Base-by-base conservation (phyloP, 1,140 invertebrate genomes). In the Cataglyphis hispanica region DNA sequence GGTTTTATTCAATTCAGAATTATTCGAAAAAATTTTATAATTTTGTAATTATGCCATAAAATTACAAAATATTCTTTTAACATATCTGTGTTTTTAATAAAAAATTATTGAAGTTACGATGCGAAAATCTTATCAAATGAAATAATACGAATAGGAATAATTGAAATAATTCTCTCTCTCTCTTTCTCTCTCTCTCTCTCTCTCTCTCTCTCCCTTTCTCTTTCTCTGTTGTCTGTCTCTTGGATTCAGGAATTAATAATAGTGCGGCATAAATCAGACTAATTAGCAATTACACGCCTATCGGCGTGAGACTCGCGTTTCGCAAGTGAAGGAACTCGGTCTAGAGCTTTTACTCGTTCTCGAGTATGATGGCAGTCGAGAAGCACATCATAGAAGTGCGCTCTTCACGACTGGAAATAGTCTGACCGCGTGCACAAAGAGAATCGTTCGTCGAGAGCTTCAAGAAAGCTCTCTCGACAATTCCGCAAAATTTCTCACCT, bases 341-440 rank as follows among this genome's bases (percentile, higher is more conserved):
- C 10, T 3, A 16, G 4, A 50, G 46, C 22, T 46, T 46, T 67
- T 37, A 40, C 66, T 67, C 37, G 3, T 40, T 25, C 19, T 67
- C 40, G 13, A 58, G 53, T 58, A 58, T 8, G 53, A 43, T 46
- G 40, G 22, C 40, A 46, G 13, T 43, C 5, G 66, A 67, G 46
- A 50, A 46, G 43, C 13, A 16, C n/a, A 10, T 66, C 64, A 37
- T 3, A 11, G 1, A 46, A 67, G 66, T 67, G 66, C 40, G 40
- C 37, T 67, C 46, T 50, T 67, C 66, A 67, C 40, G 22, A 25
- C 66, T 67, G 66, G 40, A 67, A 67, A 67, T 67, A 67, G 66
- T 67, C 60, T 4, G 3, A 34, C 60, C 27, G 22, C 27, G 25
- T 3, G n/a, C 40, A 67, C n/a, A 25, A 22, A 67, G 37, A 67